Evolutionary conservation across 2,113 vertebrate species (phyloP).

Genomic region (Speoplatyrhinus poulsoni): DNA sequence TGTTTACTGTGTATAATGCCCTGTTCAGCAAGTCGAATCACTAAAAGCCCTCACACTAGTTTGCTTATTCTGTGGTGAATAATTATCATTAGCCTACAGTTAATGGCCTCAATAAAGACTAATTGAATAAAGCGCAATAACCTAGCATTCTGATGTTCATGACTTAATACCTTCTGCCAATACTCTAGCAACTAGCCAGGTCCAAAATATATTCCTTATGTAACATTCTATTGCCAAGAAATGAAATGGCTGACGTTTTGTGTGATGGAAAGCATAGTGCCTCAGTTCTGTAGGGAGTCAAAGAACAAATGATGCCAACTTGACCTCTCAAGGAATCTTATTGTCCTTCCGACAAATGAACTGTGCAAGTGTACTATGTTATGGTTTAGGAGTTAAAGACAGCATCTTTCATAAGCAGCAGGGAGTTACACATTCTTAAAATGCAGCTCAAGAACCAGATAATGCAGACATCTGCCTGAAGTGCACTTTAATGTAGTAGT

Average conservation of each 20-base stretch:
- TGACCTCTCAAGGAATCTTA: constrained; percentile 55
- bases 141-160: constrained; percentile 16
- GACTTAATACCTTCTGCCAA: constrained; percentile 23
- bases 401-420: constrained; percentile 30
- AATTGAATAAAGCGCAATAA: constrained; percentile 24
- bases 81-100: constrained; percentile 20
- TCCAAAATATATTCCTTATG: constrained; percentile 26
- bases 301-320: constrained; percentile 40
- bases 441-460: constrained; percentile 24
- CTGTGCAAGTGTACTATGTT: constrained; percentile 40
- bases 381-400: constrained; percentile 40
- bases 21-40: constrained; percentile 18
- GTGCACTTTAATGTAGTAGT: constrained; percentile 37
- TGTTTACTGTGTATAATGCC: constrained; percentile 13
- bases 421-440: constrained; percentile 32
- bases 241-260: constrained; percentile 34
- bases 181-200: neutral
- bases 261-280: constrained; percentile 28
- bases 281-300: constrained; percentile 23
- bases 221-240: constrained; percentile 37
- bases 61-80: constrained; percentile 36
- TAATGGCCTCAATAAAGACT: constrained; percentile 39
- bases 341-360: constrained; percentile 50
- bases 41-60: constrained; percentile 7
- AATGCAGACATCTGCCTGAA: constrained; percentile 34